Base-by-base conservation (phyloP, 2,888 invertebrate species). In the Orthonevra nobilis region DNA sequence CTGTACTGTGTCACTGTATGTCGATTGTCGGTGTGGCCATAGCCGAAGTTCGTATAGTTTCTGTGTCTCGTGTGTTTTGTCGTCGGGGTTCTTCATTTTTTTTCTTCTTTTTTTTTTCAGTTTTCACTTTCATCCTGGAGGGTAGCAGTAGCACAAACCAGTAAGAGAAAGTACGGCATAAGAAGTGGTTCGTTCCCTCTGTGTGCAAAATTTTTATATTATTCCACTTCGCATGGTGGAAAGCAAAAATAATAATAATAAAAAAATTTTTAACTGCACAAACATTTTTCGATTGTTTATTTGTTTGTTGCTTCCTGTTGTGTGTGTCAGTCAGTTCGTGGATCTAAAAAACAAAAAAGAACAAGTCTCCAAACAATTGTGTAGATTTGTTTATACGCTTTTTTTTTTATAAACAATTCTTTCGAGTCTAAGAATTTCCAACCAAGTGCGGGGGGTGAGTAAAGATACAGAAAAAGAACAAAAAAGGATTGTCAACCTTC, bases 141-240 rank as follows among this genome's bases (percentile, higher is more conserved):
- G 75, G 74, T 73, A 52, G 77, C 23, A 23, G 5, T n/a, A 23
- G 23, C 63, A 77, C 63, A 79, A 83, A 74, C 86, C 85, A 88
- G 87, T 88, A 86, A 87, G 88, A 88, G 88, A 88, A 88, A 88
- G 87, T 87, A 86, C 86, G 85, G 86, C 87, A 85, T 84, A 85
- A 83, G 85, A 85, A 86, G 84, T 86, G 85, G 87, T 85, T 86
- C 85, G 82, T 79, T 81, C 68, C 66, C 64, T 81, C 81, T 69
- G 64, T 74, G 79, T 73, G 77, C 79, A 81, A 69, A 82, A 81
- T 63, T 83, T 73, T 66, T 69, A 30, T 75, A 77, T 70, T 48
- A 63, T 82, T 72, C 79, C 72, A 79, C 72, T 73, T 79, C 79
- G 79, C 61, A 46, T 64, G 56, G 58, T 66, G 50, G 64, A 64